phyloP scores from a whole-genome alignment of 2,113 vertebrate genomes.

The Ailuropoda melanoleuca region DNA sequence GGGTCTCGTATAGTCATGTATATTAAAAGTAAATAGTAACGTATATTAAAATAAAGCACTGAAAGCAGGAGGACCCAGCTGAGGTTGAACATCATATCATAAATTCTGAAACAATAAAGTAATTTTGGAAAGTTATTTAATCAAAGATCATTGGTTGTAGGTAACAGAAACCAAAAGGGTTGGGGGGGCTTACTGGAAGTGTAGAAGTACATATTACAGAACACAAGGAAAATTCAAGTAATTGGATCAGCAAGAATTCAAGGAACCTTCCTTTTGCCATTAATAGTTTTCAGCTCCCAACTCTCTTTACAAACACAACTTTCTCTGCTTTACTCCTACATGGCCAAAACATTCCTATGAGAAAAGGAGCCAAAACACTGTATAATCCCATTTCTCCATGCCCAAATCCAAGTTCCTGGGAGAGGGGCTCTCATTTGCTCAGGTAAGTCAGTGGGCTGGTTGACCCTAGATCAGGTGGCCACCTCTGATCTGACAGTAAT shows the following conservation, averaged over 20 bases:
- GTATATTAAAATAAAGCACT: neutral
- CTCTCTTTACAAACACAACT: neutral
- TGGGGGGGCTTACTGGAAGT: neutral
- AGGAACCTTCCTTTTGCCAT: neutral
- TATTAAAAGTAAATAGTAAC: neutral
- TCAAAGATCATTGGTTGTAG: neutral
- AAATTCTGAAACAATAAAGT: neutral
- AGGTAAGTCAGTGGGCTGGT: neutral
- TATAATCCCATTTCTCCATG: neutral
- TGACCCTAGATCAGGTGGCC: neutral
- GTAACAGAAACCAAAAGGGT: neutral
- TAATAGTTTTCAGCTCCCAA: neutral
- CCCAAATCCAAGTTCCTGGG: neutral
- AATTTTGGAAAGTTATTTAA: slow-evolving; percentile 12
- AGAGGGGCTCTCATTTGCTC: neutral
- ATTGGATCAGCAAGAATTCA: neutral
- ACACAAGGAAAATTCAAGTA: slow-evolving; percentile 17
- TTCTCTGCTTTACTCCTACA: neutral
- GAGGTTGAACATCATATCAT: neutral
- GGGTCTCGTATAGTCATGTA: neutral
- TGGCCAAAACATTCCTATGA: neutral
- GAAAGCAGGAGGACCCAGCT: neutral
- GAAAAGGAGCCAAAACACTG: neutral
- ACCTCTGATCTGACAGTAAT: neutral
- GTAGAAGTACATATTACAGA: neutral